phyloP scores from a whole-genome alignment of 2,888 invertebrate species.

The Rapana venosa region DNA sequence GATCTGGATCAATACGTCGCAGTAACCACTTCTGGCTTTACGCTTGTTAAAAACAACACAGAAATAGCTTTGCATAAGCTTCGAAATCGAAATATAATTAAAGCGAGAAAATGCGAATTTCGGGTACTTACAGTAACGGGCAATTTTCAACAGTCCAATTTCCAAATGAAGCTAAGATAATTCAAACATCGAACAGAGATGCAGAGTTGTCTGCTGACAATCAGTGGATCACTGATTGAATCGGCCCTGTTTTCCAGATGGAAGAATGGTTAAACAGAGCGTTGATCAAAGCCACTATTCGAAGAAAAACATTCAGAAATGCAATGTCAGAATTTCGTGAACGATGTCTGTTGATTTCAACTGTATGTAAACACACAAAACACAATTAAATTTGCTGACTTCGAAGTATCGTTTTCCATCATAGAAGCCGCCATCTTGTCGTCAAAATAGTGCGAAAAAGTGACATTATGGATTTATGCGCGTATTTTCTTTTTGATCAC shows the following conservation, averaged over 20 bases:
- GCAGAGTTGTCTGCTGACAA: background rate
- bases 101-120: background rate
- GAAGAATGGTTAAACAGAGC: background rate
- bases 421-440: slow-evolving; percentile 22
- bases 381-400: slow-evolving; percentile 17
- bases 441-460: slow-evolving; percentile 24
- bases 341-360: background rate
- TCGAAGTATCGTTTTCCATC: slow-evolving; percentile 28
- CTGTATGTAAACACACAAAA: slow-evolving; percentile 13
- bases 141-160: background rate
- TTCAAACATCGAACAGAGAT: slow-evolving; percentile 18
- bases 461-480: slow-evolving; percentile 29
- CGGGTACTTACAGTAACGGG: background rate
- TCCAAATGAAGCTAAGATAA: background rate
- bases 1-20: too few relatives aligned
- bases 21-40: too few relatives aligned
- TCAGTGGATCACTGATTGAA: background rate
- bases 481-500: background rate
- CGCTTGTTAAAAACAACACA: too few relatives aligned
- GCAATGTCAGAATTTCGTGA: background rate
- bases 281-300: background rate
- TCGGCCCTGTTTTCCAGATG: background rate
- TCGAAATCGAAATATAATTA: background rate
- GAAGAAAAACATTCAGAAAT: background rate
- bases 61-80: too few relatives aligned